Base-by-base conservation (phyloP, 2,888 invertebrate species). In the Ephialtes manifestator region DNA sequence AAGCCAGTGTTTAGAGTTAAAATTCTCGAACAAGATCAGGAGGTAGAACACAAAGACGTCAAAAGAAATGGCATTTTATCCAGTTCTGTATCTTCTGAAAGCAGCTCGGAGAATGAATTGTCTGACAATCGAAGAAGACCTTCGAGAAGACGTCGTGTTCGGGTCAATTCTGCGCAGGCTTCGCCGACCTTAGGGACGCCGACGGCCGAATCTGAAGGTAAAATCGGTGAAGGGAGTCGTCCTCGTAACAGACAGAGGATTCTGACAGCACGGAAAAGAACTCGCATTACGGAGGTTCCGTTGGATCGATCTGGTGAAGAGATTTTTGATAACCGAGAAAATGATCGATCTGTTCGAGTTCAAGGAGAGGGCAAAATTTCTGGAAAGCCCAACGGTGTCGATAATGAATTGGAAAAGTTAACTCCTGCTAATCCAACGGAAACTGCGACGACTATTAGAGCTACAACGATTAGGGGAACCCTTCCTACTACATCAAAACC, bases 391-490 rank as follows among this genome's bases (percentile, higher is more conserved):
- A 58, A 60, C 20, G 67, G 60, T 53, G 72, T 55, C 15, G 78
- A 71, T 53, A 20, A n/a, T 10, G 24, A 39, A 71, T 71, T 28
- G 51, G 63, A 39, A 60, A 75, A 67, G 74, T 55, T 58, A 65
- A 81, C 83, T 65, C 24, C 65, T 24, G 63, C 68, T 31, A 11
- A 53, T 55, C 24, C 67, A 8, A 35, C 70, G 10, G 51, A 28
- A 15, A 1, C 65, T 15, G 55, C 83, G 0, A 87, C 83, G 5
- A 83, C 87, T 0, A 24, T 87, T 0, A 87, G 58, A 53, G 84
- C 88, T 11, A 91, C 90, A 1, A 91, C 91, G 0, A 86, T 90
- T 63, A 83, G 89, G 24, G 90, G 89, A 13, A 84, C 81, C 18
- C 84, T 84, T 43, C 31, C 87, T 0, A 24, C 28, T 1, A 15